A percentile compares a stretch with the other conserved stretches of the same genome.
phyloP scores from a whole-genome alignment of 2,797 vertebrate genomes.

The Cynodonichthys magdalenae region DNA sequence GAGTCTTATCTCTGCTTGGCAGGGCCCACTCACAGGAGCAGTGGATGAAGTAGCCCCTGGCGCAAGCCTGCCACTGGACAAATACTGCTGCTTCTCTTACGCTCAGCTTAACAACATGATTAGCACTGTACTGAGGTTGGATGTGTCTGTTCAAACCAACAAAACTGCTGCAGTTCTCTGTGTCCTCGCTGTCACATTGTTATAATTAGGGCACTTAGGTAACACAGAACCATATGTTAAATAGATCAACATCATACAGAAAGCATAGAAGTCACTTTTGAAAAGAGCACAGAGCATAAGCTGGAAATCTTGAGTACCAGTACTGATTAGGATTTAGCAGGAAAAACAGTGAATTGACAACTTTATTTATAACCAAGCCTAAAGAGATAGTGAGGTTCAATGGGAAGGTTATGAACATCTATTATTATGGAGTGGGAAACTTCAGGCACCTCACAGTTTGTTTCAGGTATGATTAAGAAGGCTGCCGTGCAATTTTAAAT shows the following conservation, averaged over 20 bases:
- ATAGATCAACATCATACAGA: conserved; percentile 3
- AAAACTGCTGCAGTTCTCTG: conserved; percentile 27
- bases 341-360: conserved; percentile 13
- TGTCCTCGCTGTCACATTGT: conserved; percentile 12
- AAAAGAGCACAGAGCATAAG: not conserved
- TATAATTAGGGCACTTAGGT: not conserved
- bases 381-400: too few relatives aligned
- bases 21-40: conserved; percentile 59
- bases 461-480: too few relatives aligned
- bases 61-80: conserved; percentile 53
- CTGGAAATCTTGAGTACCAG: not conserved
- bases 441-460: too few relatives aligned
- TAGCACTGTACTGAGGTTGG: conserved; percentile 50
- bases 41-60: conserved; percentile 54
- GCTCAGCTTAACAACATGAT: conserved; percentile 64
- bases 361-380: conserved; percentile 1
- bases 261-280: conserved; percentile 4
- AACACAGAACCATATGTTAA: conserved; percentile 1
- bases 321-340: not conserved
- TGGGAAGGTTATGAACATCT: too few relatives aligned
- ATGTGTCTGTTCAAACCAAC: conserved; percentile 40
- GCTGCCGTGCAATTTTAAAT: too few relatives aligned
- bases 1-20: conserved; percentile 75
- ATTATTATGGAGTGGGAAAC: too few relatives aligned
- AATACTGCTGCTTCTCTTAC: conserved; percentile 66